Base-by-base conservation (phyloP, 2,888 invertebrate species). In the Pandemis heparana region DNA sequence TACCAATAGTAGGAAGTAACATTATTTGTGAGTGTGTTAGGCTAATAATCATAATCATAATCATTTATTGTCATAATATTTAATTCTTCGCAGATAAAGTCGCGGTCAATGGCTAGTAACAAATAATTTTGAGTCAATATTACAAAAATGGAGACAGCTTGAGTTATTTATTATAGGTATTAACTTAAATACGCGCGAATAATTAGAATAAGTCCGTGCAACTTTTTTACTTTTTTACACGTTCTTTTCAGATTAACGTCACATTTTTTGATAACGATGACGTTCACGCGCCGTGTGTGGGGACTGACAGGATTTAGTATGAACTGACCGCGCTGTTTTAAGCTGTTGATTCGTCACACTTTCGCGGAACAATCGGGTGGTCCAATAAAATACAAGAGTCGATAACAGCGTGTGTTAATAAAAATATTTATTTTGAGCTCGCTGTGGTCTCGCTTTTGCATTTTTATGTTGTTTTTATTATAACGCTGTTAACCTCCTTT, bases 351-450 rank as follows among this genome's bases (percentile, higher is more conserved):
- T 74, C 60, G 70, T 74, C 74, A 74, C 10, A 65, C 68, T 46
- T 74, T 74, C 74, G 74, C 74, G 53, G 74, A 74, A 74, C 74
- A 74, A 74, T 74, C 74, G 74, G 74, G 74, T 70, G 74, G 74
- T 74, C 74, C 65, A 69, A 74, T 74, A 74, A 74, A 74, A 61
- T 48, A 65, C 60, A 60, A 70, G 64, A 73, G 32, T 16, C 43
- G 64, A 74, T 70, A 69, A 74, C 74, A 65, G 60, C 41, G 60
- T 12, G 56, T 32, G 70, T 74, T 61, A 65, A 70, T 65, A 70
- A 65, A 74, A 53, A 56, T 5, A 69, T 64, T 63, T 46, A 73
- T 69, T 74, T 65, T 65, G 9, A 70, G 60, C 69, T 41, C 65
- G 69, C 61, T 74, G 63, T 65, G 65, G 18, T 56, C 64, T 61